Percentiles rank a stretch among this genome's conserved stretches.
Conservation (phyloP, 30 jellyfish, hydroid and myxozoan species). For the Aurelia coerulea region DNA sequence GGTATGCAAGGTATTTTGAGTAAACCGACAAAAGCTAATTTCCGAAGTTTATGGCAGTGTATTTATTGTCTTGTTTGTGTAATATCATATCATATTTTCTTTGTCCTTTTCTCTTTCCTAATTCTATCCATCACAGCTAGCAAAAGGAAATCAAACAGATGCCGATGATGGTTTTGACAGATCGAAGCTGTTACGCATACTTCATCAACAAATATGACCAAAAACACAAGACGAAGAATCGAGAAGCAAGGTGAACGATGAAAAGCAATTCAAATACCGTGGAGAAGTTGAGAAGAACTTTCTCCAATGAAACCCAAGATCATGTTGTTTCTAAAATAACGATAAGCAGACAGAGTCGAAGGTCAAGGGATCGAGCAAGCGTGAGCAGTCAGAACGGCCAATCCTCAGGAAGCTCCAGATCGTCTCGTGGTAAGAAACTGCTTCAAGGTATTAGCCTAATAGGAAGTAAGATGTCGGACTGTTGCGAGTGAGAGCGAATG, state of each 20-base stretch:
- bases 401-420: neutral
- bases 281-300: conserved; percentile 36
- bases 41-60: too few species aligned
- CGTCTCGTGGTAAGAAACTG: conserved; percentile 6
- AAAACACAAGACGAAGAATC: neutral
- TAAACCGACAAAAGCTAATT: neutral
- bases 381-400: neutral
- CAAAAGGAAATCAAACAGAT: conserved; percentile 6
- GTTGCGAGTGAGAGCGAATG: too few species aligned
- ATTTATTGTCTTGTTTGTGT: too few species aligned
- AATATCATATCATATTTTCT: neutral
- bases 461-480: too few species aligned
- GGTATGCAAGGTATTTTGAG: too few species aligned
- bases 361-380: conserved; percentile 5
- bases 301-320: conserved; percentile 15
- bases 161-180: conserved; percentile 22
- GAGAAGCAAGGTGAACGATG: neutral
- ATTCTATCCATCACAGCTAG: conserved; percentile 24
- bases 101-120: neutral
- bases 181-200: neutral
- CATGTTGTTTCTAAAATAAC: conserved; percentile 22
- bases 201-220: neutral
- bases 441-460: too few species aligned
- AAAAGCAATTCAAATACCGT: conserved; percentile 19
- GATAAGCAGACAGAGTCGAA: conserved; percentile 9